Conservation (phyloP, 2,888 invertebrate genomes). For the Dasysyrphus albostriatus region DNA sequence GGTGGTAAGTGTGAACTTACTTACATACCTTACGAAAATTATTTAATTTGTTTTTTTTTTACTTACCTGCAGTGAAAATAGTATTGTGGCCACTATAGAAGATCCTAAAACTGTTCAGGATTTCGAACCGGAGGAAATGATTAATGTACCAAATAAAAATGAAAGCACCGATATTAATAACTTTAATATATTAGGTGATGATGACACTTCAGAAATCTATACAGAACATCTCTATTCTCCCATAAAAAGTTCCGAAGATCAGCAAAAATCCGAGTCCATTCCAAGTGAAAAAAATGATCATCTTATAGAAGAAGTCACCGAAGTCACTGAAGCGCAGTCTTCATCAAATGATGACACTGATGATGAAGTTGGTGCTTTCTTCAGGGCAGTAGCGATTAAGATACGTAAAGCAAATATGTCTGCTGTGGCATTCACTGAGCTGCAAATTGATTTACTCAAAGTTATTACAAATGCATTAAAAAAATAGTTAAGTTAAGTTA, state of each 20-base stretch:
- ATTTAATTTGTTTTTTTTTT: not conserved
- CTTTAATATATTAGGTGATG: slow-evolving; percentile 1
- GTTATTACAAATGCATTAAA: slow-evolving; percentile 81
- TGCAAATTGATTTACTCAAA: slow-evolving; percentile 82
- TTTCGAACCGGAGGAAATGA: slow-evolving; percentile 25
- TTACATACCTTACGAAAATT: not conserved
- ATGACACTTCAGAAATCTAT: slow-evolving; percentile 50
- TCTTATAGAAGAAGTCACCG: not conserved
- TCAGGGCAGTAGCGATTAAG: slow-evolving; percentile 82
- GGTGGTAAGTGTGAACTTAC: slow-evolving; percentile 77
- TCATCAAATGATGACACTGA: not conserved
- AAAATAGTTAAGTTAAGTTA: slow-evolving; percentile 51
- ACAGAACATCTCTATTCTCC: slow-evolving; percentile 62
- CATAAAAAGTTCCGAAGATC: not conserved
- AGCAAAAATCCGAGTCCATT: not conserved
- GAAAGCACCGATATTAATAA: slow-evolving; percentile 18
- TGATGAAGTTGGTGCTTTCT: slow-evolving; percentile 82
- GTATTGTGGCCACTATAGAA: not conserved
- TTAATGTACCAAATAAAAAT: not conserved
- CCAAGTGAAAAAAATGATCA: slow-evolving; percentile 6
- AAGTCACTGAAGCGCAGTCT: not conserved
- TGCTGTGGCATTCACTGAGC: slow-evolving; percentile 81
- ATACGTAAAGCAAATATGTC: slow-evolving; percentile 81
- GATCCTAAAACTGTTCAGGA: not conserved
- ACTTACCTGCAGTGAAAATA: not conserved